phyloP scores from a whole-genome alignment of 2,113 vertebrate genomes.

The Melanotaenia duboulayi region DNA sequence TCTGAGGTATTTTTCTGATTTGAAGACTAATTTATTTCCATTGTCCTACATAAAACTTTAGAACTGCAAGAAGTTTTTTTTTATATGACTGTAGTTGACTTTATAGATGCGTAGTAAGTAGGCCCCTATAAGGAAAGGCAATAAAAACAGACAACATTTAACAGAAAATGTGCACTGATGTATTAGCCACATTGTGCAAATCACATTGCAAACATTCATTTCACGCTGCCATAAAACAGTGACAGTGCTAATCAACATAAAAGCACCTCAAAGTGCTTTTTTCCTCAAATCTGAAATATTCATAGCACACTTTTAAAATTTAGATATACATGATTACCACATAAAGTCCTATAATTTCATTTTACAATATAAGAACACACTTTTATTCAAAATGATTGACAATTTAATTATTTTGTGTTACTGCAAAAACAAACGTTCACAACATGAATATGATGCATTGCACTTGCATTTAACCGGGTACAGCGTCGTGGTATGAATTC shows the following conservation, averaged over 20 bases:
- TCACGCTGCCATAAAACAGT: constrained; percentile 67
- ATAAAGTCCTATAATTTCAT: constrained; percentile 34
- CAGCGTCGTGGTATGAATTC: background rate
- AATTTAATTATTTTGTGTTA: constrained; percentile 21
- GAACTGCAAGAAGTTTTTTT: background rate
- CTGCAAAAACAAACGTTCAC: constrained; percentile 24
- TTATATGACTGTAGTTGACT: background rate
- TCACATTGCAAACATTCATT: constrained; percentile 72
- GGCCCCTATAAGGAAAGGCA: constrained; percentile 1
- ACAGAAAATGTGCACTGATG: constrained; percentile 57
- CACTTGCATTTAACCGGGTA: constrained; percentile 1
- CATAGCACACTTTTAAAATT: constrained; percentile 46
- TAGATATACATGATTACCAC: constrained; percentile 39
- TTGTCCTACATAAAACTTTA: background rate
- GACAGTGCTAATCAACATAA: constrained; percentile 50
- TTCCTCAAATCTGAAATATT: constrained; percentile 49
- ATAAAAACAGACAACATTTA: constrained; percentile 28
- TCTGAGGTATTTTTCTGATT: background rate
- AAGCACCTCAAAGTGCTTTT: constrained; percentile 44
- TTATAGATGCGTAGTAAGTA: constrained; percentile 2
- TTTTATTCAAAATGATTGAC: constrained; percentile 36
- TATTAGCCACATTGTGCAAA: constrained; percentile 71
- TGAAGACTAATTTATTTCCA: background rate
- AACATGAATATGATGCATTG: constrained; percentile 21
- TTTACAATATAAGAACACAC: constrained; percentile 53